These are phyloP conservation scores for Drosophila neutralis DNA, from an alignment of 2,888 invertebrate species.

Conservation along the genomic window DNA sequence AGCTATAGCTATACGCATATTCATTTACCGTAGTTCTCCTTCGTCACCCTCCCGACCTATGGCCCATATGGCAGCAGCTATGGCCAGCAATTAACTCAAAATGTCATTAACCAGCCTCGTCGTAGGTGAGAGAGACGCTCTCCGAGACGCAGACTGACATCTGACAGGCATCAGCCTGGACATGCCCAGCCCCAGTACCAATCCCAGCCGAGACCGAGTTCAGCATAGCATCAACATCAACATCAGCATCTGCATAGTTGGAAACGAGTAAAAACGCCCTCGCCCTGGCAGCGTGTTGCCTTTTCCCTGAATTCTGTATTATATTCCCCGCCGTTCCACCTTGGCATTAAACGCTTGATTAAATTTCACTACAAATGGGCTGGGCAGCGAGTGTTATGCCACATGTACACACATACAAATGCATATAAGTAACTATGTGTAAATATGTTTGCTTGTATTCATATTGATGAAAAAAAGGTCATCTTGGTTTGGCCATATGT, in stretches of 20 bases:
- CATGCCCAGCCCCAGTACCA: conserved; percentile 23
- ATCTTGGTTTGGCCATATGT: conserved; percentile 54
- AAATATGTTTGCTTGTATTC: conserved; percentile 8
- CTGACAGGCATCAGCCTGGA: conserved; percentile 74
- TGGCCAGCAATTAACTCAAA: conserved; percentile 75
- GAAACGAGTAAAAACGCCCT: conserved; percentile 48
- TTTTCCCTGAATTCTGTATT: conserved; percentile 56
- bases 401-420: conserved; percentile 32
- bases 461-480: conserved; percentile 53
- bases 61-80: conserved; percentile 68
- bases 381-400: conserved; percentile 50
- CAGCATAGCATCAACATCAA: conserved; percentile 47
- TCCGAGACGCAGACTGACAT: conserved; percentile 68
- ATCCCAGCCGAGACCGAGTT: conserved; percentile 24
- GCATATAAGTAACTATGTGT: conserved; percentile 17
- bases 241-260: conserved; percentile 21
- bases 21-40: conserved; percentile 64
- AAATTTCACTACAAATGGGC: conserved; percentile 81
- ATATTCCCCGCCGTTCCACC: conserved; percentile 77
- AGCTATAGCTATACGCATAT: conserved; percentile 50
- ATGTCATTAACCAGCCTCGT: conserved; percentile 75
- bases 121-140: conserved; percentile 70
- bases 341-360: conserved; percentile 82
- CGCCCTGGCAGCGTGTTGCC: conserved; percentile 33
- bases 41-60: conserved; percentile 20